Percentiles rank a stretch among this genome's conserved stretches.
Conservation (phyloP, 2,113 vertebrate genomes). For the Dipodomys merriami region DNA sequence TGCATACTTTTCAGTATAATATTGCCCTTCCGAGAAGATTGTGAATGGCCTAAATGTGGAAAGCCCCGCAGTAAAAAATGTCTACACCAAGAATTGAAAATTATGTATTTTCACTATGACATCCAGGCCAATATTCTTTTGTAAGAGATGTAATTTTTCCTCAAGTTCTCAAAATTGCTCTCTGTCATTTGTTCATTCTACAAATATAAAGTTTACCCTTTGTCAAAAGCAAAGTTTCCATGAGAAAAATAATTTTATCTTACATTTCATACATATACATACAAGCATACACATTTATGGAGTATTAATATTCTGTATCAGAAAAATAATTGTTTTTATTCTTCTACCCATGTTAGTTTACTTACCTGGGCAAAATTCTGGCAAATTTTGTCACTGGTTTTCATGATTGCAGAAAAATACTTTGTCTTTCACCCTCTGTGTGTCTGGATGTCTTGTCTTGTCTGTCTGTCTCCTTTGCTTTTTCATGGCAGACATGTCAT, state of each 20-base stretch:
- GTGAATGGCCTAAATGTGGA: background rate
- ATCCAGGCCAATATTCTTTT: background rate
- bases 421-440: background rate
- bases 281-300: background rate
- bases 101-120: background rate
- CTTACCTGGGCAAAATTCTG: background rate
- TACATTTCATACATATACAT: background rate
- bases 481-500: constrained; percentile 17
- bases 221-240: constrained; percentile 23
- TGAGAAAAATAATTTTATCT: constrained; percentile 35
- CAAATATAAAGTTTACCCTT: constrained; percentile 34
- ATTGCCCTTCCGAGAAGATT: constrained; percentile 17
- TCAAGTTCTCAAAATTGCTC: background rate
- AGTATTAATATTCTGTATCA: constrained; percentile 24
- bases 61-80: constrained; percentile 1
- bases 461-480: background rate
- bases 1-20: background rate
- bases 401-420: background rate
- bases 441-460: background rate
- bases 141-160: background rate
- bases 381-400: constrained; percentile 45
- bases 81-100: background rate
- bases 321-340: constrained; percentile 37
- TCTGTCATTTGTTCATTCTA: constrained; percentile 51
- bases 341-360: background rate